These are phyloP conservation scores for Anhinga anhinga DNA, from an alignment of 2,113 vertebrate species.

Conservation along the genomic window DNA sequence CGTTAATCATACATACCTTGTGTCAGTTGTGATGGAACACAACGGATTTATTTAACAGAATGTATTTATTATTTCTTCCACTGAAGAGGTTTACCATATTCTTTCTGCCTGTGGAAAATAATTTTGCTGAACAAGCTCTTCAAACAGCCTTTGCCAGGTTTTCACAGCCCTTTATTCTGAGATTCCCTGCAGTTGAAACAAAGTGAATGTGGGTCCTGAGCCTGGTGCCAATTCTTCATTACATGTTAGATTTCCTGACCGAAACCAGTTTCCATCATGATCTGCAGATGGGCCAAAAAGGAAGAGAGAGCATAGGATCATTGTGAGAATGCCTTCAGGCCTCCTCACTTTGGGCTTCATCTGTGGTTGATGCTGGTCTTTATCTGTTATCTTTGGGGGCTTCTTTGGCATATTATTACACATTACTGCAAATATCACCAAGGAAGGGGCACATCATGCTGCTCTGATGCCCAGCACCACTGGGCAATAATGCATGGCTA, in stretches of 20 bases:
- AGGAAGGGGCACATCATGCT: not conserved
- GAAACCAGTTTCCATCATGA: fast-evolving
- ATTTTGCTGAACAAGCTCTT: not conserved
- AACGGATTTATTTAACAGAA: no score
- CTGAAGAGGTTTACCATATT: constrained; percentile 5
- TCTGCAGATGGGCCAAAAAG: not conserved
- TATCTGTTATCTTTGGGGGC: not conserved
- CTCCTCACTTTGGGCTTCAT: not conserved
- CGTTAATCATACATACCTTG: not conserved
- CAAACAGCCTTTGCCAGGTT: not conserved
- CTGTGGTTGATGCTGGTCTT: not conserved
- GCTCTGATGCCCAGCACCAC: not conserved
- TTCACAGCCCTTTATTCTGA: not conserved
- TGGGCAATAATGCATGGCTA: fast-evolving
- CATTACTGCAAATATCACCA: not conserved
- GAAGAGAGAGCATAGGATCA: not conserved
- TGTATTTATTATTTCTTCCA: constrained; percentile 21
- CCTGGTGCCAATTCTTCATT: not conserved
- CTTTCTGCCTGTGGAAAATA: not conserved
- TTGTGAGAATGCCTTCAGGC: not conserved
- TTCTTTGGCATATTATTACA: not conserved
- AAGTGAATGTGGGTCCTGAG: not conserved
- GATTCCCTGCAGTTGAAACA: not conserved
- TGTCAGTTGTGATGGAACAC: constrained; percentile 8
- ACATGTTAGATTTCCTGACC: not conserved